These are phyloP conservation scores for Psittacula derbiana DNA, from an alignment of 2,797 vertebrate genomes.

Conservation along the genomic window DNA sequence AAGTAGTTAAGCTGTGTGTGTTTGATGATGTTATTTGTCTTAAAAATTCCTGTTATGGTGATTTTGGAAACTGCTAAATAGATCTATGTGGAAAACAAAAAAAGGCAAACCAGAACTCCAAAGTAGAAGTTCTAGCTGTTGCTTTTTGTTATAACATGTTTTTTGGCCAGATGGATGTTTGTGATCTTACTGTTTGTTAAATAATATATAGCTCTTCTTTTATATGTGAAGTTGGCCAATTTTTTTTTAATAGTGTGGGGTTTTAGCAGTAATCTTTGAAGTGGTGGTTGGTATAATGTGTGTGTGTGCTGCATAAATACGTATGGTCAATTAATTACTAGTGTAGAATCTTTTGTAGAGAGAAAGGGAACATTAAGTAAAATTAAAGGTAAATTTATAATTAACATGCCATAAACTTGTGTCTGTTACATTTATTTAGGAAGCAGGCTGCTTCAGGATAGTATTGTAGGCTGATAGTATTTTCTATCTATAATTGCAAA, in stretches of 20 bases:
- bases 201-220: neutral
- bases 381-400: neutral
- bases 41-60: neutral
- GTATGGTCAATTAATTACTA: neutral
- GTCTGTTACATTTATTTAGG: neutral
- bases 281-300: neutral
- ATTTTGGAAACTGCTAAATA: neutral
- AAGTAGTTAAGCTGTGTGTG: neutral
- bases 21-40: neutral
- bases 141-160: neutral
- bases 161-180: constrained; percentile 14
- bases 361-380: neutral
- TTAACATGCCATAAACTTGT: neutral
- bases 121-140: constrained; percentile 6
- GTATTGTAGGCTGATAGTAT: neutral
- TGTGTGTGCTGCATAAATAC: neutral
- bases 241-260: neutral
- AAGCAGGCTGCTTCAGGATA: neutral
- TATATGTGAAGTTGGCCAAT: neutral
- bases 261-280: neutral
- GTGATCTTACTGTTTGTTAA: constrained; percentile 2
- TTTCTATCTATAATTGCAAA: neutral
- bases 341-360: neutral
- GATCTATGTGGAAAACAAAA: neutral
- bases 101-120: neutral